These are phyloP conservation scores for Diuraphis noxia DNA, from an alignment of 1,140 invertebrate species.

Conservation along the genomic window DNA sequence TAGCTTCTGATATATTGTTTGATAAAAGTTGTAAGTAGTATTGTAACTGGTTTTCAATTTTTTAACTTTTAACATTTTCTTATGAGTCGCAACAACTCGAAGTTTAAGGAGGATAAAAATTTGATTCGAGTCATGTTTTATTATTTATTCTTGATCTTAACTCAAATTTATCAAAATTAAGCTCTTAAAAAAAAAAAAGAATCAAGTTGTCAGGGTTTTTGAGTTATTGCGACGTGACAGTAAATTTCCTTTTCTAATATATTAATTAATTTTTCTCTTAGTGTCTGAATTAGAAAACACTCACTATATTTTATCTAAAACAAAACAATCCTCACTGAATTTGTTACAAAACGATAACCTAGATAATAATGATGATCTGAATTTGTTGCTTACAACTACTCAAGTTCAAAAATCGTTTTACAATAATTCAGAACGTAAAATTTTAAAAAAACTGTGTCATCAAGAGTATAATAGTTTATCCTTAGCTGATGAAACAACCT, in stretches of 20 bases:
- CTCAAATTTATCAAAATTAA: no score
- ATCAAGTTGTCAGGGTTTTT: no score
- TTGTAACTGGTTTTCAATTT: neutral
- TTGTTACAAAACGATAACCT: neutral
- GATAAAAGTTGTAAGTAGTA: slow-evolving; percentile 33
- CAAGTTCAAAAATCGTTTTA: slow-evolving; percentile 33
- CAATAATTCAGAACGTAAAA: slow-evolving; percentile 1
- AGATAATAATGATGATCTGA: neutral
- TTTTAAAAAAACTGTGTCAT: neutral
- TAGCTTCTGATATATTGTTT: neutral
- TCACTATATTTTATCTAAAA: slow-evolving; percentile 41
- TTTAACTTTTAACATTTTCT: neutral
- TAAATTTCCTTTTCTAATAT: neutral
- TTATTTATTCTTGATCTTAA: no score
- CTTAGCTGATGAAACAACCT: neutral
- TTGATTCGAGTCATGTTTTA: no score
- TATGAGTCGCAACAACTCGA: no score
- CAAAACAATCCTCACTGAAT: neutral
- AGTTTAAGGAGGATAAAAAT: no score
- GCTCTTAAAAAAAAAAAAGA: no score
- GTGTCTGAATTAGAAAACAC: slow-evolving; percentile 12
- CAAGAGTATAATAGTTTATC: neutral
- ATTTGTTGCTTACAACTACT: neutral
- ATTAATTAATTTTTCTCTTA: neutral
- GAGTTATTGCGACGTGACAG: no score